A percentile compares a stretch with the other conserved stretches of the same genome.
These are phyloP conservation scores for Scortum barcoo DNA, from an alignment of 2,113 vertebrate genomes.

Conservation along the genomic window DNA sequence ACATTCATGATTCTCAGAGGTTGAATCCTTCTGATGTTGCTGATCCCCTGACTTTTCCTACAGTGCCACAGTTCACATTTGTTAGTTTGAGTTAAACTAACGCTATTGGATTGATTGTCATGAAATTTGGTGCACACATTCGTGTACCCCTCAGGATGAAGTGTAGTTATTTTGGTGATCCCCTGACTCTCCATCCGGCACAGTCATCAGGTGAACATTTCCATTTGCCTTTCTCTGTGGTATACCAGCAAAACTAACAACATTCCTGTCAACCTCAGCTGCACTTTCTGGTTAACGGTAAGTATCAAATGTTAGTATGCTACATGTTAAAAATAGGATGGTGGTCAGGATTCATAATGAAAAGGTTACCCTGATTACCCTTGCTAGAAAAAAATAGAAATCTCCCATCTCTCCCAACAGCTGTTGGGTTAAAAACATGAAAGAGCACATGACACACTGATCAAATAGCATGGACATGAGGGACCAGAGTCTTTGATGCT, in stretches of 20 bases:
- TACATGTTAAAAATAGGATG: neutral
- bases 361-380: conserved; percentile 8
- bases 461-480: conserved; percentile 62
- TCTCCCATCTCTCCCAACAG: conserved; percentile 58
- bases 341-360: neutral
- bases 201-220: neutral
- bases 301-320: neutral
- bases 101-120: neutral
- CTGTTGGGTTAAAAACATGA: conserved; percentile 69
- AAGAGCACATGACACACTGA: conserved; percentile 54
- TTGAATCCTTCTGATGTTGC: neutral
- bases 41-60: neutral
- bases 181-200: neutral
- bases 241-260: neutral
- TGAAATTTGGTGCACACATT: neutral
- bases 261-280: neutral
- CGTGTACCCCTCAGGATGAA: neutral
- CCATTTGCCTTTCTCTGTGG: neutral
- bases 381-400: conserved; percentile 18
- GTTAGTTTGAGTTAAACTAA: neutral
- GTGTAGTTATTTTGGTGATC: neutral
- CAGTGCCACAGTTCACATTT: neutral
- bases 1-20: neutral
- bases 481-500: conserved; percentile 76
- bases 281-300: neutral